Evolutionary conservation across 92 coral and sea anemone genomes (phyloP).

Genomic region (Porites divaricata): DNA sequence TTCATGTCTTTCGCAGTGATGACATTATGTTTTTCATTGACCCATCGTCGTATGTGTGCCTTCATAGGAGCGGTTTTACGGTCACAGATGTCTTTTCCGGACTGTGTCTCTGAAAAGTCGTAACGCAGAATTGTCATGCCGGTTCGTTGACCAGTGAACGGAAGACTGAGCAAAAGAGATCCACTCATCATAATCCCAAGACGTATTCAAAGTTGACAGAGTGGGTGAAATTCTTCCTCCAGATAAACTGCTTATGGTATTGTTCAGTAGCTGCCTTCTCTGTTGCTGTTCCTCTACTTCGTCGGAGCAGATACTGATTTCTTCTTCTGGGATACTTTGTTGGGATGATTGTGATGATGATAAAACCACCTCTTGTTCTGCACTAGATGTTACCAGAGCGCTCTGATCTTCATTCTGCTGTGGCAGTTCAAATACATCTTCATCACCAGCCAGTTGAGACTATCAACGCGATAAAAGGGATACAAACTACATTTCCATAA

Average conservation of each 20-base stretch:
- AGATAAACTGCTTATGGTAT: constrained; percentile 1
- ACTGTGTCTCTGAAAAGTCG: constrained; percentile 61
- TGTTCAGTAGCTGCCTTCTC: neutral
- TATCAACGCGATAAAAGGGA: constrained; percentile 9
- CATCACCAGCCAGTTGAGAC: constrained; percentile 22
- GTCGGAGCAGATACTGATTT: constrained; percentile 11
- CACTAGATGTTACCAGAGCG: constrained; percentile 22
- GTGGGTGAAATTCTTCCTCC: neutral
- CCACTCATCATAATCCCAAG: constrained; percentile 57
- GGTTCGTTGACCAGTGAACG: constrained; percentile 33
- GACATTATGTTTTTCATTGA: constrained; percentile 52
- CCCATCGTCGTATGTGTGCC: constrained; percentile 49
- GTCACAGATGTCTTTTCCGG: constrained; percentile 54
- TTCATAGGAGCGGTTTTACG: constrained; percentile 52
- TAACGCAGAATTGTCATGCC: constrained; percentile 44
- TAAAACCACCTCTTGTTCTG: constrained; percentile 1
- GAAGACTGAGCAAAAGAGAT: constrained; percentile 43
- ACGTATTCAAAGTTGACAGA: constrained; percentile 25
- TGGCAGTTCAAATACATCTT: constrained; percentile 24
- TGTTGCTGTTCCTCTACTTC: neutral
- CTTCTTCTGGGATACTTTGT: neutral
- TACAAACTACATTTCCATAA: constrained; percentile 20
- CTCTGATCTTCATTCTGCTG: constrained; percentile 10
- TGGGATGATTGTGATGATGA: constrained; percentile 4
- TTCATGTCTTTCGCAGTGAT: constrained; percentile 55